Conservation (phyloP, 2,113 vertebrate genomes). For the Limnothrissa miodon region DNA sequence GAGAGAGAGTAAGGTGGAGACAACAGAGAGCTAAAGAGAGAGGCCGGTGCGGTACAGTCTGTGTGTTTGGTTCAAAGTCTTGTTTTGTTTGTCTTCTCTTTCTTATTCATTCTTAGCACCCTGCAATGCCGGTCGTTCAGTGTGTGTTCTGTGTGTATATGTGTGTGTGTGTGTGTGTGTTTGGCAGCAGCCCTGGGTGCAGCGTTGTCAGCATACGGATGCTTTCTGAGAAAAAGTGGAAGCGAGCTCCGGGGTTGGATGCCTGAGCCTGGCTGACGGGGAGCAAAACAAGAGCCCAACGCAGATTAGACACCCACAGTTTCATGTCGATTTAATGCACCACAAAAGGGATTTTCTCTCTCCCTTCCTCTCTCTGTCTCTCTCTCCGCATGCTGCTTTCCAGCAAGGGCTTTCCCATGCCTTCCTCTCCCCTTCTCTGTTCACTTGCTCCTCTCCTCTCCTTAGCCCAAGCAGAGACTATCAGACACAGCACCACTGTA, state of each 20-base stretch:
- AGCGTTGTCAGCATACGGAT: slow-evolving; percentile 62
- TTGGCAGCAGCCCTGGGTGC: slow-evolving; percentile 41
- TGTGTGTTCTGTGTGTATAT: slow-evolving; percentile 14
- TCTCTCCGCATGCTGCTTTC: slow-evolving; percentile 45
- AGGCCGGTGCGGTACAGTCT: neutral
- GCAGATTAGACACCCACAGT: slow-evolving; percentile 77
- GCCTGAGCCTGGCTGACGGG: slow-evolving; percentile 72
- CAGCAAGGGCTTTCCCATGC: slow-evolving; percentile 58
- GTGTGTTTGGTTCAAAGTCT: slow-evolving; percentile 2
- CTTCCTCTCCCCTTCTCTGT: no score
- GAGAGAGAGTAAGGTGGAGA: neutral
- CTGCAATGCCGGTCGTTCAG: slow-evolving; percentile 20
- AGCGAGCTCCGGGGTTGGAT: slow-evolving; percentile 67
- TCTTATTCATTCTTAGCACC: slow-evolving; percentile 30
- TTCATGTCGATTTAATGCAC: slow-evolving; percentile 74
- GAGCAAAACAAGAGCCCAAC: slow-evolving; percentile 69
- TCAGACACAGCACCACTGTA: neutral
- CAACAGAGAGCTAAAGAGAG: neutral
- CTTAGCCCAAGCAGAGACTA: neutral
- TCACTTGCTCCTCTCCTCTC: neutral
- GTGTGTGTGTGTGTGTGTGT: neutral
- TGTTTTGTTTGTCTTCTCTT: slow-evolving; percentile 10
- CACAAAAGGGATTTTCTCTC: slow-evolving; percentile 72
- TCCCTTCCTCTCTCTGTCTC: neutral
- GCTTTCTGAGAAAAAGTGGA: slow-evolving; percentile 66